These are phyloP conservation scores for Nibea coibor DNA, from an alignment of 2,113 vertebrate species.

Conservation along the genomic window DNA sequence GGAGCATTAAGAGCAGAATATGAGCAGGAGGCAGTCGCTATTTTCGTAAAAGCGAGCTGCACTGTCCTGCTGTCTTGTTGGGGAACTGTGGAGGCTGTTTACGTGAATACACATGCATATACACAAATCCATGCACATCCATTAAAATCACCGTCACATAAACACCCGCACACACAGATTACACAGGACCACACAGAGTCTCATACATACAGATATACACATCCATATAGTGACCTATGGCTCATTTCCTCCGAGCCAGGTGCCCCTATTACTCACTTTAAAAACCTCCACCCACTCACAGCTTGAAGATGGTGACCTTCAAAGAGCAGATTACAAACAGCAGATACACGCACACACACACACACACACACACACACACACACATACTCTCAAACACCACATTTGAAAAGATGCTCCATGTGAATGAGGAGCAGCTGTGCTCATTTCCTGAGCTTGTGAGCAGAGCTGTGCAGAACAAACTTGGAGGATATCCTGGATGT, in stretches of 20 bases:
- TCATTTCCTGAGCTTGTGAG: constrained; percentile 74
- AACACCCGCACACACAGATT: constrained; percentile 38
- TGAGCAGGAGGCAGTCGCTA: neutral
- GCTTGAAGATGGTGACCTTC: constrained; percentile 50
- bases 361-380: constrained; percentile 24
- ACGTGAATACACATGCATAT: constrained; percentile 1
- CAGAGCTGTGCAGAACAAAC: constrained; percentile 42
- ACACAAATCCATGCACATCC: constrained; percentile 29
- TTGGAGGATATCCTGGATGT: constrained; percentile 72
- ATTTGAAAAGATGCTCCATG: constrained; percentile 54
- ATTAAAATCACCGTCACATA: constrained; percentile 4
- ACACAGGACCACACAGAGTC: constrained; percentile 36
- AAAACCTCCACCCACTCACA: constrained; percentile 36
- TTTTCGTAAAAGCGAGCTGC: constrained; percentile 9
- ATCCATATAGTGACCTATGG: constrained; percentile 29
- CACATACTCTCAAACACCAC: constrained; percentile 13
- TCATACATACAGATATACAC: constrained; percentile 2
- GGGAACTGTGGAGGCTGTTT: constrained; percentile 11
- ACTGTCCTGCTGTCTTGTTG: neutral
- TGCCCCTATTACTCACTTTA: constrained; percentile 40
- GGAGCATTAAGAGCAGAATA: constrained; percentile 27
- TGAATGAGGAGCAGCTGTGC: constrained; percentile 72
- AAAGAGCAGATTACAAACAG: constrained; percentile 20
- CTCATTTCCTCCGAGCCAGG: constrained; percentile 51
- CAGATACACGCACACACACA: constrained; percentile 3